Evolutionary conservation across 1,140 invertebrate species (phyloP).

Genomic region (Bicyclus anynana): DNA sequence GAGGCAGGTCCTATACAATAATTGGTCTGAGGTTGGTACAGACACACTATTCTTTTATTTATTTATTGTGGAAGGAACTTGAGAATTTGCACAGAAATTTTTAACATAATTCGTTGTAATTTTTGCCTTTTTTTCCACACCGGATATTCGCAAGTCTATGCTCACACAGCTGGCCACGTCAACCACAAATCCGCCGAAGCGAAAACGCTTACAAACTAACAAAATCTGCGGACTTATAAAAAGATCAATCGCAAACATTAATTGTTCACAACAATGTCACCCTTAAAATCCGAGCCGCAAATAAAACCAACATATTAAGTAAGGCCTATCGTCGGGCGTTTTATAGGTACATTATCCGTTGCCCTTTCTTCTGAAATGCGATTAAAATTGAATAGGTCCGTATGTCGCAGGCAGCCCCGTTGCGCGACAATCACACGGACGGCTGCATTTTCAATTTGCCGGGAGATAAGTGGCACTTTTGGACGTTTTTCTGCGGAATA

Average conservation of each 20-base stretch:
- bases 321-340: constrained; percentile 46
- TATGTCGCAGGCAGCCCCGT: constrained; percentile 64
- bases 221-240: constrained; percentile 49
- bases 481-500: constrained; percentile 68
- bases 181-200: constrained; percentile 33
- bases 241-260: constrained; percentile 68
- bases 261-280: constrained; percentile 60
- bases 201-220: constrained; percentile 44
- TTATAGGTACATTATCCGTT: constrained; percentile 71
- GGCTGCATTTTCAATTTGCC: constrained; percentile 74
- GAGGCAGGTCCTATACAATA: too few relatives aligned
- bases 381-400: constrained; percentile 76
- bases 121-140: too few relatives aligned
- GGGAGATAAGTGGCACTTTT: constrained; percentile 70
- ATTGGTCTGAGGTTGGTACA: too few relatives aligned
- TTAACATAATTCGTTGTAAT: too few relatives aligned
- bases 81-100: too few relatives aligned
- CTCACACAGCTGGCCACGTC: constrained; percentile 19
- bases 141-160: background rate
- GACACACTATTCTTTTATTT: too few relatives aligned
- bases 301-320: constrained; percentile 68
- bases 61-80: too few relatives aligned
- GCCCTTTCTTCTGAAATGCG: constrained; percentile 74
- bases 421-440: constrained; percentile 73
- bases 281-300: constrained; percentile 67